These are phyloP conservation scores for Thera obeliscata DNA, from an alignment of 2,888 invertebrate species.

Conservation along the genomic window DNA sequence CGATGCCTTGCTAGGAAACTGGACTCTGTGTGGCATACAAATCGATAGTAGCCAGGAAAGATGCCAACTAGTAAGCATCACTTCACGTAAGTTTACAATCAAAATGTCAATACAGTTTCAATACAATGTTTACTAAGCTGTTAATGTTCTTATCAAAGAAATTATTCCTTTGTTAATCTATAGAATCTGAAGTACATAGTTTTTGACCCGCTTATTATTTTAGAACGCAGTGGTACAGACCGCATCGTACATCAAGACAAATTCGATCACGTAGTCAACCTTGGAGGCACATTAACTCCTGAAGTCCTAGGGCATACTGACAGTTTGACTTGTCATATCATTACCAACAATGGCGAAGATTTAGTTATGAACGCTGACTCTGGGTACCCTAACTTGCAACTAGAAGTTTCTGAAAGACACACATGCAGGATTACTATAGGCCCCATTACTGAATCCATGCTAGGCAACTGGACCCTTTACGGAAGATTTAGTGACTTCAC, in stretches of 20 bases:
- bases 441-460: conserved; percentile 43
- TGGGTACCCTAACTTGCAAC: conserved; percentile 49
- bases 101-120: conserved; percentile 8
- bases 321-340: conserved; percentile 50
- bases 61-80: conserved; percentile 46
- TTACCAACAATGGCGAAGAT: conserved; percentile 57
- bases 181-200: neutral
- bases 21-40: conserved; percentile 46
- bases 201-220: conserved; percentile 22
- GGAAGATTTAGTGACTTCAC: conserved; percentile 43
- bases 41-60: conserved; percentile 37
- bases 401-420: conserved; percentile 28
- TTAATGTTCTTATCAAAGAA: conserved; percentile 5
- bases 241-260: neutral
- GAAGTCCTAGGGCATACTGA: conserved; percentile 41
- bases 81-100: conserved; percentile 48
- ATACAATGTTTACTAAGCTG: conserved; percentile 7
- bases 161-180: neutral
- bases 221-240: conserved; percentile 43
- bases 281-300: conserved; percentile 47
- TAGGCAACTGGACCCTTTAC: conserved; percentile 57
- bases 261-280: conserved; percentile 51
- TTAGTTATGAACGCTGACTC: conserved; percentile 44
- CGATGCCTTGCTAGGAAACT: conserved; percentile 43
- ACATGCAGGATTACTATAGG: conserved; percentile 52